Evolutionary conservation across 1,140 invertebrate species (phyloP).

Genomic region (Elysia chlorotica): DNA sequence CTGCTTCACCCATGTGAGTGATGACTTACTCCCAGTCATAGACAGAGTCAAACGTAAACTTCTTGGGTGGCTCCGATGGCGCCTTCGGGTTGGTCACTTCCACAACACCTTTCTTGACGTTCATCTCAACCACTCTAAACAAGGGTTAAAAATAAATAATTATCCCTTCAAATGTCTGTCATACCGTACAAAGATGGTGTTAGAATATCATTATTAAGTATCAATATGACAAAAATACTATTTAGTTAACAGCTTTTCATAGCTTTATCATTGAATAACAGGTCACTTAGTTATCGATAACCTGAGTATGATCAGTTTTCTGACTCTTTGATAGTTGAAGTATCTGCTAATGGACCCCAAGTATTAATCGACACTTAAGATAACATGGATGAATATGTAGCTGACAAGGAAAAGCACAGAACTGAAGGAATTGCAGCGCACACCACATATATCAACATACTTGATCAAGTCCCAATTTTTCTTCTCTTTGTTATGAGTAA

Average conservation of each 20-base stretch:
- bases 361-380: no score
- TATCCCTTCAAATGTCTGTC: neutral
- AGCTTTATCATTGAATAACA: neutral
- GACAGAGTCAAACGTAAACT: constrained; percentile 78
- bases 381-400: no score
- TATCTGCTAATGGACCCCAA: no score
- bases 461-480: no score
- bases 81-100: constrained; percentile 66
- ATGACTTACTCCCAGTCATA: constrained; percentile 68
- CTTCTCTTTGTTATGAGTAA: no score
- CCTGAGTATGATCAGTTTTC: neutral
- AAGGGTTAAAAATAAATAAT: constrained; percentile 10
- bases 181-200: no score
- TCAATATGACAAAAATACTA: neutral
- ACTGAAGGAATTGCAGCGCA: no score
- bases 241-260: neutral
- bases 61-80: constrained; percentile 68
- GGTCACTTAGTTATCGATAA: neutral
- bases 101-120: constrained; percentile 66
- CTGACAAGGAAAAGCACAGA: no score
- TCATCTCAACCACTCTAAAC: constrained; percentile 79
- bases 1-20: no score
- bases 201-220: neutral
- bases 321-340: neutral
- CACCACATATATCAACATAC: no score